Conservation (phyloP, 2,888 invertebrate genomes). For the Darwinula stevensoni region DNA sequence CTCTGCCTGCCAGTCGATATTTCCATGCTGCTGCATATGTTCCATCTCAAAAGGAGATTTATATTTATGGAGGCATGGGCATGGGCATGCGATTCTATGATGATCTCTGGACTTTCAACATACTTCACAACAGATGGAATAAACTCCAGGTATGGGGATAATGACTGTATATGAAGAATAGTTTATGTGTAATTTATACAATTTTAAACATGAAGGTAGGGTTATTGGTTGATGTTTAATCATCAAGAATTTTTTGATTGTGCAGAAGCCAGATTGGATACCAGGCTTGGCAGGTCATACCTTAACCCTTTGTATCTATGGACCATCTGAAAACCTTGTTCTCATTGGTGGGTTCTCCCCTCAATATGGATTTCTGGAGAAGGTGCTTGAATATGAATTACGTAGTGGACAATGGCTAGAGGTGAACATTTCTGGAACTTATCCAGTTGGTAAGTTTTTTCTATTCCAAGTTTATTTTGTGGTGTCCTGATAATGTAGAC, state of each 20-base stretch:
- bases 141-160: conserved; percentile 10
- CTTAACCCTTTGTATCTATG: conserved; percentile 40
- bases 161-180: too few relatives aligned
- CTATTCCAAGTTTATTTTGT: not conserved
- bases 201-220: too few relatives aligned
- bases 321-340: conserved; percentile 28
- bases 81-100: conserved; percentile 32
- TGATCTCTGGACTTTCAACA: conserved; percentile 70
- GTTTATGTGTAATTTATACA: too few relatives aligned
- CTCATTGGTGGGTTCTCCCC: conserved; percentile 51
- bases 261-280: conserved; percentile 22
- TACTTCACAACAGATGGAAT: conserved; percentile 17
- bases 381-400: conserved; percentile 29
- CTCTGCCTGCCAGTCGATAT: conserved; percentile 57
- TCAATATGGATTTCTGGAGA: conserved; percentile 40
- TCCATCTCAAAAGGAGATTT: conserved; percentile 49
- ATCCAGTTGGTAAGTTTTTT: conserved; percentile 29
- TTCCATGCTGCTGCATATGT: conserved; percentile 75
- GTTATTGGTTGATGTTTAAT: too few relatives aligned
- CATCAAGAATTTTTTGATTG: too few relatives aligned
- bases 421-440: conserved; percentile 34
- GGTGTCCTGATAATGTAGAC: not conserved
- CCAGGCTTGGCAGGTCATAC: conserved; percentile 69
- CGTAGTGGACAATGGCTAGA: conserved; percentile 39
- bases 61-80: conserved; percentile 53